Base-by-base conservation (phyloP, 2,113 vertebrate genomes). In the Paradisaea rubra region DNA sequence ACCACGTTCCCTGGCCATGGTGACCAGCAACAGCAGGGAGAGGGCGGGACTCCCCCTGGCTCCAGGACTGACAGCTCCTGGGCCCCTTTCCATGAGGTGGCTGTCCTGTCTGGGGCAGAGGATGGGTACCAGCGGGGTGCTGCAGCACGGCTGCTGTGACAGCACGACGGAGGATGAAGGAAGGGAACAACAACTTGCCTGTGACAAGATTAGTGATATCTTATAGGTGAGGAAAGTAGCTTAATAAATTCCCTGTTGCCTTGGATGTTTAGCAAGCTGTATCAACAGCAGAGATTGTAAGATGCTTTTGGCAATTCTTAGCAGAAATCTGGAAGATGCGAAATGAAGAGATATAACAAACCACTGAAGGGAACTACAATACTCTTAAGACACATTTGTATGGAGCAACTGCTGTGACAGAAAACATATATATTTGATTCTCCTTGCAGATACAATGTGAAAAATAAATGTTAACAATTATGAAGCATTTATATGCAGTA, bases 121-220 rank as follows among this genome's bases (percentile, higher is more conserved):
- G 21, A 31, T 0, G 1, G 1, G 52, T 15, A n/a, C 33, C 16
- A 25, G 30, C 0, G 0, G 22, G 13, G 4, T 66, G 63, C 47
- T 2, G 3, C 0, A 0, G 33, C 27, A 42, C 2, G 1, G 18
- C 65, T 3, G 14, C 53, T 69, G 44, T 23, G 37, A 14, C 23
- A 81, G 49, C 23, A 2, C 31, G 49, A 35, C 31, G 41, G 27
- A 61, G n/a, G 57, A 31, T 0, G 4, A 76, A n/a, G 37, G 37
- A 47, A 66, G 2, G 44, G 30, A 77, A 63, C 16, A 10, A 45
- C 6, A 4, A 35, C 27, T 21, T 31, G 6, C 23, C 42, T 31
- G 21, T 11, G 33, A 83, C 47, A 86, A 49, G 33, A 56, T 71
- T 22, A 88, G 56, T 1, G 7, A 11, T n/a, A 41, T 4, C 9